Percentiles rank a stretch among this genome's conserved stretches.
phyloP scores from a whole-genome alignment of 2,888 invertebrate genomes.

The Encarsia formosa region DNA sequence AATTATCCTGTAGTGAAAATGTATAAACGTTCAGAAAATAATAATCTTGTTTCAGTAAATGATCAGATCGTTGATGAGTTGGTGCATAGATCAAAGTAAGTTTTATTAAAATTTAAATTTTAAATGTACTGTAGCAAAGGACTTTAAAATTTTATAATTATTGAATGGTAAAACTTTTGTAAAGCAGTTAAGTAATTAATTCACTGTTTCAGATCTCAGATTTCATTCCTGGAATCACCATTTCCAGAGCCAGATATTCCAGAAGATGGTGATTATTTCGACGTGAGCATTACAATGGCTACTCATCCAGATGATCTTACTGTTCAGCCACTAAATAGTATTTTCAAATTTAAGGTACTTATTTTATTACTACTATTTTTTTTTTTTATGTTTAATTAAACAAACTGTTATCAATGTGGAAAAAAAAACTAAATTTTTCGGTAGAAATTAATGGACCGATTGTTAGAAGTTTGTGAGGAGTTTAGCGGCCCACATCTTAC shows the following conservation, averaged over 20 bases:
- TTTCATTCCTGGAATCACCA: conserved; percentile 49
- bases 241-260: conserved; percentile 5
- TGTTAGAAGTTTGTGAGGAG: conserved; percentile 62
- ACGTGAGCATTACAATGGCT: conserved; percentile 70
- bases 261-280: conserved; percentile 58
- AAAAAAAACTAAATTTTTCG: conserved; percentile 1
- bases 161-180: neutral
- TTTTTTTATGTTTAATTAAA: neutral
- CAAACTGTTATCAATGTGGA: neutral
- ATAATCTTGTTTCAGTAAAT: conserved; percentile 66
- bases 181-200: neutral
- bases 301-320: conserved; percentile 73
- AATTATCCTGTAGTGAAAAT: conserved; percentile 59
- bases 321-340: conserved; percentile 43
- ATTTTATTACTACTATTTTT: neutral
- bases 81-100: conserved; percentile 51
- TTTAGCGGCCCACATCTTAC: conserved; percentile 53
- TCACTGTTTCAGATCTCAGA: neutral
- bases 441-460: conserved; percentile 59
- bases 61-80: conserved; percentile 62
- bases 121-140: too few relatives aligned
- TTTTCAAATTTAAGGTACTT: conserved; percentile 25
- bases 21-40: conserved; percentile 59
- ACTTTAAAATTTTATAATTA: neutral
- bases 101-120: conserved; percentile 43